A percentile compares a stretch with the other conserved stretches of the same genome.
phyloP scores from a whole-genome alignment of 2,888 invertebrate species.

The Ochropleura leucogaster region DNA sequence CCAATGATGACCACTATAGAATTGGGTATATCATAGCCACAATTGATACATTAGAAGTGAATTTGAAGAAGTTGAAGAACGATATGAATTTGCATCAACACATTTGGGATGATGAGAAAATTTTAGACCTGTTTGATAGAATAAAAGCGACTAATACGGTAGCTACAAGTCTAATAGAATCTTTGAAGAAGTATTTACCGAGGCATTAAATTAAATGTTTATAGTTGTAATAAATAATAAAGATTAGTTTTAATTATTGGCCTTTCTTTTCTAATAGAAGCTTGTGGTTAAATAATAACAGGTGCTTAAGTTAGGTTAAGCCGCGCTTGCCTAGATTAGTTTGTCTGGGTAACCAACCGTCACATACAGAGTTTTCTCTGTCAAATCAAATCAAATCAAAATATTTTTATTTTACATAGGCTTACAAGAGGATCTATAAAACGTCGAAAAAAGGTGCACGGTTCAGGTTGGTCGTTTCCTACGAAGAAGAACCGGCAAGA shows the following conservation, averaged over 20 bases:
- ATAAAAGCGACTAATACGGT: conserved; percentile 68
- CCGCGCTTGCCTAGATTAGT: too few species aligned
- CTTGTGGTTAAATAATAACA: too few species aligned
- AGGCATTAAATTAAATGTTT: conserved; percentile 6
- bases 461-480: too few species aligned
- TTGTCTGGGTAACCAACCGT: too few species aligned
- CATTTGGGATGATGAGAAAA: conserved; percentile 67
- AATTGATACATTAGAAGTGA: conserved; percentile 72
- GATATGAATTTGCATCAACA: conserved; percentile 66
- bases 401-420: too few species aligned
- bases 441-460: too few species aligned
- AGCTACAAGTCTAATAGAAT: conserved; percentile 60
- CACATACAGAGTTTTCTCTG: too few species aligned
- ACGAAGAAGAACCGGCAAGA: too few species aligned
- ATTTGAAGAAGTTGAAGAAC: conserved; percentile 67
- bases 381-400: too few species aligned
- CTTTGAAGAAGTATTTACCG: conserved; percentile 62
- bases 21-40: conserved; percentile 77
- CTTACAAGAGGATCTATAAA: too few species aligned
- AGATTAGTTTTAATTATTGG: neutral
- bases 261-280: too few species aligned
- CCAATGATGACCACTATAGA: conserved; percentile 64
- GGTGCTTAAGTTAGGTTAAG: too few species aligned
- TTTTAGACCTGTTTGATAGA: conserved; percentile 73
- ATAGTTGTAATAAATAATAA: conserved; percentile 1